Evolutionary conservation across 2,113 vertebrate species (phyloP).

Genomic region (Centropristis striata): DNA sequence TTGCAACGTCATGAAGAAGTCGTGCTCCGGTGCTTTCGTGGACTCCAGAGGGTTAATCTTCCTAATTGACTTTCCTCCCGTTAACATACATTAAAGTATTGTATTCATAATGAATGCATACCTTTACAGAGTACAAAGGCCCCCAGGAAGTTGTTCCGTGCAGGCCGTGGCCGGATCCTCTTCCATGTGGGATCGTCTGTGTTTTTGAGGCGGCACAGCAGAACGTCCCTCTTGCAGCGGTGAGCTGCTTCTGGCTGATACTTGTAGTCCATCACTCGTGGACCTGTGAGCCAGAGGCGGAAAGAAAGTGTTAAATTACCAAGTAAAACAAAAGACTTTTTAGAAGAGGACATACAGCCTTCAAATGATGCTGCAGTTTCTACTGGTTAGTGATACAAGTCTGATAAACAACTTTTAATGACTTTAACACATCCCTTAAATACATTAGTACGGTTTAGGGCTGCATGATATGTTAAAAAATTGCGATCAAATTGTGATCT

Average conservation of each 20-base stretch:
- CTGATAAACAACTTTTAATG: neutral
- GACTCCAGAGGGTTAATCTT: neutral
- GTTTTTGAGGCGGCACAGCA: constrained; percentile 92
- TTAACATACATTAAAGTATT: neutral
- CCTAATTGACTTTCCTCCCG: neutral
- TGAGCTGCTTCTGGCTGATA: constrained; percentile 96
- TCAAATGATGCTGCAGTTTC: neutral
- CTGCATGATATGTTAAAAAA: no score
- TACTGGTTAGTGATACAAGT: neutral
- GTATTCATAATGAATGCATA: constrained; percentile 53
- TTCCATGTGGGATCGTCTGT: constrained; percentile 94
- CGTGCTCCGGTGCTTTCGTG: no score
- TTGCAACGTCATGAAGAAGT: no score
- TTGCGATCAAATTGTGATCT: no score
- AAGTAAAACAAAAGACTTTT: neutral
- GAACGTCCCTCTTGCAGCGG: constrained; percentile 94
- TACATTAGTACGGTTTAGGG: no score
- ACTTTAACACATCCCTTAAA: neutral
- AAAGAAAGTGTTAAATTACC: neutral
- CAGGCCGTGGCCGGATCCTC: constrained; percentile 94
- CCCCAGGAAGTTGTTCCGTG: constrained; percentile 96
- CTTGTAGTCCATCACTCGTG: constrained; percentile 94
- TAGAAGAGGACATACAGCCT: neutral
- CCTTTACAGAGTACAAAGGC: constrained; percentile 99
- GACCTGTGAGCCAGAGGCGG: constrained; percentile 80